Evolutionary conservation across 2,113 vertebrate species (phyloP).

Genomic region (Tachysurus vachellii): DNA sequence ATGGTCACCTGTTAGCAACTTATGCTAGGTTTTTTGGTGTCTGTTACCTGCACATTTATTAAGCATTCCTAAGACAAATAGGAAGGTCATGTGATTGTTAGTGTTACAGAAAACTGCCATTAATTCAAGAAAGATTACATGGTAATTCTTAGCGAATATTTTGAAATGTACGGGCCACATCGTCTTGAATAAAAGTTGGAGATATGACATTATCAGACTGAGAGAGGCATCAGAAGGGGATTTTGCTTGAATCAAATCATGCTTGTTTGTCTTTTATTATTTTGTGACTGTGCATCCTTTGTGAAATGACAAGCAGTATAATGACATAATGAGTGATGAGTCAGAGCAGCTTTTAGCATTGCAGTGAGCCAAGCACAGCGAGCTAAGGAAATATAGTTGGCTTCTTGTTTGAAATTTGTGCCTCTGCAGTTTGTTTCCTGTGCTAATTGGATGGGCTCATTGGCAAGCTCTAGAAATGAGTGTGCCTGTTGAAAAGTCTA

Average conservation of each 20-base stretch:
- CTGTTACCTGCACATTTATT: no score
- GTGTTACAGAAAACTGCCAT: background rate
- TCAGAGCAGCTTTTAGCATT: background rate
- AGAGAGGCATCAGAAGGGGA: background rate
- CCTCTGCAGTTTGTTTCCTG: background rate
- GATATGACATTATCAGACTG: background rate
- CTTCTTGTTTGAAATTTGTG: background rate
- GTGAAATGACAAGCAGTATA: slow-evolving; percentile 19
- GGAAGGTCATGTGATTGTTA: background rate
- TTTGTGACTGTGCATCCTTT: background rate
- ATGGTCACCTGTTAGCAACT: background rate
- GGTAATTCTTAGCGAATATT: background rate
- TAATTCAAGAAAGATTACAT: background rate
- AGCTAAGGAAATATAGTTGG: background rate
- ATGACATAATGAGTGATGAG: slow-evolving; percentile 19
- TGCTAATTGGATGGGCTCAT: background rate
- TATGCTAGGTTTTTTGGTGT: no score
- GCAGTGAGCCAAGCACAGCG: background rate
- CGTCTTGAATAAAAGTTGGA: background rate
- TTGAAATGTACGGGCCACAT: background rate
- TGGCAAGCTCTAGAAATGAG: background rate
- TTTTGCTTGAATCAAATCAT: slow-evolving; percentile 11
- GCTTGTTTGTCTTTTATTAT: background rate
- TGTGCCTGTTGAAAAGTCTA: background rate
- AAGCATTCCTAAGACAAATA: background rate